phyloP scores from a whole-genome alignment of 1,140 invertebrate genomes.

The fruit fly (Drosophila melanogaster) region Release_6_plus_ISO1_MT NC_004354.4:4195001-4195500 shows the following conservation, averaged over 20 bases:
- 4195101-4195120: not conserved
- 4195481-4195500: conserved; percentile 35
- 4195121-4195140: conserved; percentile 8
- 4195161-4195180: not conserved
- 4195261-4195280: conserved; percentile 15
- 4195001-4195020: conserved; percentile 13
- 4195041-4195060: conserved; percentile 9
- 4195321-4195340: conserved; percentile 25
- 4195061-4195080: not conserved
- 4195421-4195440: conserved; percentile 18
- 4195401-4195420: conserved; percentile 1
- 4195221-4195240: conserved; percentile 14
- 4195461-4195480: conserved; percentile 56
- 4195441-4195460: conserved; percentile 63
- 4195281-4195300: conserved; percentile 14
- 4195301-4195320: not conserved
- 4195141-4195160: conserved; percentile 6
- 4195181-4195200: conserved; percentile 27
- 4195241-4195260: not conserved
- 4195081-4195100: not conserved
- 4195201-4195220: conserved; percentile 32
- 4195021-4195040: too few relatives aligned
- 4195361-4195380: conserved; percentile 18
- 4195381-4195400: conserved; percentile 22
- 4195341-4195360: conserved; percentile 77